Conservation (phyloP, 1,140 invertebrate genomes). For the Caligus rogercresseyi region DNA sequence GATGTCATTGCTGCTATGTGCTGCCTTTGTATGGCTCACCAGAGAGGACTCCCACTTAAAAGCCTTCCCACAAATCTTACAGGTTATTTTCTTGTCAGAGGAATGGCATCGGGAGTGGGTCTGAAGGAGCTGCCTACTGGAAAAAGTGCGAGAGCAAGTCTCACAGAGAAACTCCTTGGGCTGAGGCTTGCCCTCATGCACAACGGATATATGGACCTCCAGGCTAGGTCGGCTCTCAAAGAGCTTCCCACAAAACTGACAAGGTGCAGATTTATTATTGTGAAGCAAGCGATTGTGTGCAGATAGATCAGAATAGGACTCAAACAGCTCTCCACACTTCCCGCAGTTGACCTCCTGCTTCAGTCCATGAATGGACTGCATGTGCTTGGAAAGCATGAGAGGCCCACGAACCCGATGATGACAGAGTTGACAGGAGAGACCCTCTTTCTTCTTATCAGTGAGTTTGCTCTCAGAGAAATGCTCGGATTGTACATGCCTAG, state of each 20-base stretch:
- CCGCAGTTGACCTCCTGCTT: not conserved
- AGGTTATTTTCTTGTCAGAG: not conserved
- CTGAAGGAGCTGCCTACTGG: not conserved
- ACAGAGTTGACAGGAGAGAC: not conserved
- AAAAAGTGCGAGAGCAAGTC: slow-evolving; percentile 6
- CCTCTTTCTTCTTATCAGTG: not conserved
- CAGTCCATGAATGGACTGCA: not conserved
- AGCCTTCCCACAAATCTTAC: slow-evolving; percentile 1
- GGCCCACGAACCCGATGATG: not conserved
- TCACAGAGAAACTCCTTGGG: not conserved
- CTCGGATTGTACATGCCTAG: not conserved
- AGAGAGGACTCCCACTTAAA: slow-evolving; percentile 6
- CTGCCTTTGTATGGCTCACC: not conserved
- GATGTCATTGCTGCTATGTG: not conserved
- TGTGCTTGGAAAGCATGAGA: not conserved
- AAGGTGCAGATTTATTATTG: not conserved
- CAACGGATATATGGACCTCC: not conserved
- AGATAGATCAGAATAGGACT: not conserved
- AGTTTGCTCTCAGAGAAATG: not conserved
- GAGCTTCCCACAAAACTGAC: slow-evolving; percentile 2
- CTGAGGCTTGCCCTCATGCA: not conserved
- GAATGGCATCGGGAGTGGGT: not conserved
- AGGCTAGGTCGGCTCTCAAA: not conserved
- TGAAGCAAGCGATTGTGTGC: not conserved
- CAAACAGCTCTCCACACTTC: not conserved